Percentiles rank a stretch among this genome's conserved stretches.
Evolutionary conservation across 1,140 invertebrate genomes (phyloP).

Genomic region (Teleogryllus occipitalis): DNA sequence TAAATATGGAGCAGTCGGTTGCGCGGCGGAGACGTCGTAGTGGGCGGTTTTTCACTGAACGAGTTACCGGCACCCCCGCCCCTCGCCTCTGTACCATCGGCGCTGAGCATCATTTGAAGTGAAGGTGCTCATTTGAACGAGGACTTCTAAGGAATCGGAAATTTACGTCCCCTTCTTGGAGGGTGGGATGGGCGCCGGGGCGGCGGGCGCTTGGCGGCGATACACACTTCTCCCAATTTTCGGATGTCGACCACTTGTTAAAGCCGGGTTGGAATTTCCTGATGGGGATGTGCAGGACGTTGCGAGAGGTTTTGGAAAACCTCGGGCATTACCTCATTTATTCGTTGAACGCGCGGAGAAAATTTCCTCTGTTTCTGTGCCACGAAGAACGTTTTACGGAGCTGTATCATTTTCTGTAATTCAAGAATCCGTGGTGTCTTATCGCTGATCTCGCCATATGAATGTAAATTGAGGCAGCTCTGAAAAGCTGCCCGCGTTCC

Average conservation of each 20-base stretch:
- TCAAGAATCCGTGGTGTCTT: background rate
- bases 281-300: too few relatives aligned
- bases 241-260: background rate
- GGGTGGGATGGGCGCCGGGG: background rate
- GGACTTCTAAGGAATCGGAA: background rate
- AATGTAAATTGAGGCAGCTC: background rate
- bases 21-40: background rate
- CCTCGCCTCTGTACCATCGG: too few relatives aligned
- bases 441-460: background rate
- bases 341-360: background rate
- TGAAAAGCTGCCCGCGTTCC: background rate
- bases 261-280: background rate
- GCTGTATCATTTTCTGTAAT: background rate
- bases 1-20: background rate
- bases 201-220: too few relatives aligned
- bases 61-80: too few relatives aligned
- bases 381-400: background rate
- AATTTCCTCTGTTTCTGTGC: too few relatives aligned
- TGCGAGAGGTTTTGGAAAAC: too few relatives aligned
- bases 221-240: background rate
- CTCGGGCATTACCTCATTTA: background rate
- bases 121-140: background rate
- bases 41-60: background rate
- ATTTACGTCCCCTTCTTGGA: background rate
- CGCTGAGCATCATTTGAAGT: background rate